Percentiles rank a stretch among this genome's conserved stretches.
phyloP scores from a whole-genome alignment of 2,797 vertebrate species.

The Meriones psammophilus region DNA sequence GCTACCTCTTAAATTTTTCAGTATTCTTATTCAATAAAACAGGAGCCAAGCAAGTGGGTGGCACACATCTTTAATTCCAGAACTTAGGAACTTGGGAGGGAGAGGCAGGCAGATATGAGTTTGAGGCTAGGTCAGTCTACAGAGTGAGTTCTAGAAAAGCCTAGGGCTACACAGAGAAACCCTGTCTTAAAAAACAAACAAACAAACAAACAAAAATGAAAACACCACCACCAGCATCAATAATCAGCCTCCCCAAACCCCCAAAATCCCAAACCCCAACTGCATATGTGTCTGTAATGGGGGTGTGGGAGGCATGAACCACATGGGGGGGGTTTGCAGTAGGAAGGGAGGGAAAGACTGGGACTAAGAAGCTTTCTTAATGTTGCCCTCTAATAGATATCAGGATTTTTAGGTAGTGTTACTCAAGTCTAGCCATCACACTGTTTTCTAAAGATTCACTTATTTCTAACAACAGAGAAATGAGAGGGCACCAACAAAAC shows the following conservation, averaged over 20 bases:
- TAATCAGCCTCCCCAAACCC: not conserved
- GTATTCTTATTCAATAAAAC: conserved; percentile 39
- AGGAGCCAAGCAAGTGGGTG: not conserved
- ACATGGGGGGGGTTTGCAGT: not conserved
- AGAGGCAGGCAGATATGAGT: not conserved
- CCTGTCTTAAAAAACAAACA: not conserved
- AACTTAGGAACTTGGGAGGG: not conserved
- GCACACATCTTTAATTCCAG: not conserved
- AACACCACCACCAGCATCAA: not conserved
- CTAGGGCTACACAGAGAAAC: not conserved
- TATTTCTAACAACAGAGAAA: conserved; percentile 49
- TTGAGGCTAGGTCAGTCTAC: not conserved
- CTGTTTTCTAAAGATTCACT: conserved; percentile 42
- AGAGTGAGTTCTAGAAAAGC: not conserved
- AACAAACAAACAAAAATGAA: not conserved
- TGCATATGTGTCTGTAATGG: not conserved
- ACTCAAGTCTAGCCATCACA: not conserved
- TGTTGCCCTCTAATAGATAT: not conserved
- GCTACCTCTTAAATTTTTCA: not conserved
- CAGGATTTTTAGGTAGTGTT: conserved; percentile 1
- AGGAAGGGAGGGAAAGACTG: not conserved
- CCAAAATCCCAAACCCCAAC: not conserved
- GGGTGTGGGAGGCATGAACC: not conserved
- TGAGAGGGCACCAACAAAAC: not conserved
- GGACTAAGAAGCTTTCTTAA: not conserved